These are phyloP conservation scores for Philereme vetulata DNA, from an alignment of 2,888 invertebrate genomes.

Conservation along the genomic window DNA sequence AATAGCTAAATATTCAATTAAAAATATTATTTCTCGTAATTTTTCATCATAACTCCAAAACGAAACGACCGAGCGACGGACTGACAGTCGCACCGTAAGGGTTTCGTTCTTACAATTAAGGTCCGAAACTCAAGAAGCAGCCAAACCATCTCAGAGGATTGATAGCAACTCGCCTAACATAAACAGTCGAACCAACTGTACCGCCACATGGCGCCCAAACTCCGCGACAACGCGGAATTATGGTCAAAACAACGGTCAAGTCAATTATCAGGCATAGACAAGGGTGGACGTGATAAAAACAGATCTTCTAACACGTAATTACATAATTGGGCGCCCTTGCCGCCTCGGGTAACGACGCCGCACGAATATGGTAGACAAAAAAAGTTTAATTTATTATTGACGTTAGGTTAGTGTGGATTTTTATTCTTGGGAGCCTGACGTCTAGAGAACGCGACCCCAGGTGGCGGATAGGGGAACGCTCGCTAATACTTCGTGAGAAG, in stretches of 20 bases:
- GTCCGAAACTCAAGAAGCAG: too few relatives aligned
- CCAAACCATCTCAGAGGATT: neutral
- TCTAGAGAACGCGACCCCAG: too few relatives aligned
- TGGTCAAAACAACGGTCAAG: constrained; percentile 71
- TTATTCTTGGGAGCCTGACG: too few relatives aligned
- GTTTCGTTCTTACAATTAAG: too few relatives aligned
- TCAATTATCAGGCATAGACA: constrained; percentile 81
- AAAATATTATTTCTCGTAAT: too few relatives aligned
- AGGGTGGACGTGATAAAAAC: constrained; percentile 84
- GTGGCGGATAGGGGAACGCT: too few relatives aligned
- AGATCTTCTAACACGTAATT: constrained; percentile 83
- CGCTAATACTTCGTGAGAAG: too few relatives aligned
- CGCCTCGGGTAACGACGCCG: constrained; percentile 75
- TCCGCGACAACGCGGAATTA: constrained; percentile 62
- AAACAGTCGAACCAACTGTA: constrained; percentile 12
- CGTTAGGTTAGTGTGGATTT: constrained; percentile 45
- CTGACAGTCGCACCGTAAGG: too few relatives aligned
- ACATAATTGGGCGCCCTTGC: constrained; percentile 79
- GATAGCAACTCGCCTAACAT: neutral
- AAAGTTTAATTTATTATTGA: constrained; percentile 61
- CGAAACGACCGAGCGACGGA: too few relatives aligned
- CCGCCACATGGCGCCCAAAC: constrained; percentile 30
- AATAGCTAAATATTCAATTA: too few relatives aligned
- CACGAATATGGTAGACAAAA: constrained; percentile 76
- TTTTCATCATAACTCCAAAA: too few relatives aligned